Base-by-base conservation (phyloP, 2,113 vertebrate genomes). In the Cyprinodon tularosa region DNA sequence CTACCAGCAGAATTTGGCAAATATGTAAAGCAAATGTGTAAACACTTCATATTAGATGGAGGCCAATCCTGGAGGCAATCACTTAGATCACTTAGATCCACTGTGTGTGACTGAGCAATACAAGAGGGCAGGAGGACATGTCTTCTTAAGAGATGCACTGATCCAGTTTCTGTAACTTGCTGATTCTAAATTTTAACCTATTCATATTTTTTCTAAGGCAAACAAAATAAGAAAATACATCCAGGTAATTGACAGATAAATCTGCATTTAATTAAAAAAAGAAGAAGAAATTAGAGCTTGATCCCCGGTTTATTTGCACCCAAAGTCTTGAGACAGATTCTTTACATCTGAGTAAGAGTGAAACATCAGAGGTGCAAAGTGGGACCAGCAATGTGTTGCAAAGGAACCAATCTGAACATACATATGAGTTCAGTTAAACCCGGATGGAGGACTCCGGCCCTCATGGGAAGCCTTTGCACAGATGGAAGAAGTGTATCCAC, bases 41-140 rank as follows among this genome's bases (percentile, higher is more conserved):
- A 53, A 63, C 68, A 65, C 68, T 61, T 83, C 61, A 60, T 61
- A 72, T 37, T 65, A 38, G 15, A 64, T 62, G 60, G 80, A 82
- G 77, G 74, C 80, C 74, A 57, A 78, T 76, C 77, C 67, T 85
- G 80, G 89, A 82, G 82, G 84, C 83, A 75, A 20, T 65, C 44
- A 83, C 84, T 81, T 77, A 65, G 3, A 75, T 77, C 75, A 76
- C 72, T 81, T 86, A 12, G n/a, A 64, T 75, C 66, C 66, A 77
- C 44, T 65, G 63, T 62, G 57, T 68, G 42, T 40, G 71, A 45
- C 5, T 44, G 66, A 65, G 50, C 36, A 50, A 44, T 40, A 60
- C 15, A 37, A 42, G 61, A 20, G 40, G 45, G 48, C 62, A 69
- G 59, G 12, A 62, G 48, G 22, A 70, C 72, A 80, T 17, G 36